phyloP scores from a whole-genome alignment of 1,140 invertebrate genomes.

The Zeugodacus cucurbitae region DNA sequence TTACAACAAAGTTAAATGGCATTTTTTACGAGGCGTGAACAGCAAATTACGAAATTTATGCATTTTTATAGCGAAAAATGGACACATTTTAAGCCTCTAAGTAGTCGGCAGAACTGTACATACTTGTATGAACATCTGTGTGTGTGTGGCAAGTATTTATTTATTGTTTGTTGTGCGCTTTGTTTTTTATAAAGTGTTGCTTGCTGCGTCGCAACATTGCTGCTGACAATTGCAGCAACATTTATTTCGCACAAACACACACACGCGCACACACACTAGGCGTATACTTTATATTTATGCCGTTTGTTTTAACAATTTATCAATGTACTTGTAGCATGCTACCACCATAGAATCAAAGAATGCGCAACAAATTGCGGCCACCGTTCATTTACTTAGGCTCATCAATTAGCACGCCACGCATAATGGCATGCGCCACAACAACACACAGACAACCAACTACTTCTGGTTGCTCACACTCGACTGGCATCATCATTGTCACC shows the following conservation, averaged over 20 bases:
- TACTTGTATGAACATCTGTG: not conserved
- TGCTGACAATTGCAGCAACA: constrained; percentile 24
- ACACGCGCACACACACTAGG: not conserved
- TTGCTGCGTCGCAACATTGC: not conserved
- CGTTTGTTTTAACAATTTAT: constrained; percentile 33
- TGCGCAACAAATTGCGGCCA: constrained; percentile 29
- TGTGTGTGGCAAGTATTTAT: not conserved
- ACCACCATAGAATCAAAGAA: not conserved
- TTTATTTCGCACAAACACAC: not conserved
- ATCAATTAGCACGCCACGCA: constrained; percentile 37
- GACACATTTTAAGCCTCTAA: constrained; percentile 32
- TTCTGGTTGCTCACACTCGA: not conserved
- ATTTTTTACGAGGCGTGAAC: constrained; percentile 40
- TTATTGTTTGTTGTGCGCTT: not conserved
- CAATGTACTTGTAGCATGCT: constrained; percentile 2
- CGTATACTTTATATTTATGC: not conserved
- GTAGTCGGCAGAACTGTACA: not conserved
- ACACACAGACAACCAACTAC: not conserved
- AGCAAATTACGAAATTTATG: constrained; percentile 40
- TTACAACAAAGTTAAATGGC: constrained; percentile 37
- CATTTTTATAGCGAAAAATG: constrained; percentile 33
- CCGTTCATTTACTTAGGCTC: constrained; percentile 30
- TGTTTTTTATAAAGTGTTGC: not conserved
- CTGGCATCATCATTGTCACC: not conserved
- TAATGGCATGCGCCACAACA: constrained; percentile 44